phyloP scores from a whole-genome alignment of 2,797 vertebrate species.

The Cygnus olor region DNA sequence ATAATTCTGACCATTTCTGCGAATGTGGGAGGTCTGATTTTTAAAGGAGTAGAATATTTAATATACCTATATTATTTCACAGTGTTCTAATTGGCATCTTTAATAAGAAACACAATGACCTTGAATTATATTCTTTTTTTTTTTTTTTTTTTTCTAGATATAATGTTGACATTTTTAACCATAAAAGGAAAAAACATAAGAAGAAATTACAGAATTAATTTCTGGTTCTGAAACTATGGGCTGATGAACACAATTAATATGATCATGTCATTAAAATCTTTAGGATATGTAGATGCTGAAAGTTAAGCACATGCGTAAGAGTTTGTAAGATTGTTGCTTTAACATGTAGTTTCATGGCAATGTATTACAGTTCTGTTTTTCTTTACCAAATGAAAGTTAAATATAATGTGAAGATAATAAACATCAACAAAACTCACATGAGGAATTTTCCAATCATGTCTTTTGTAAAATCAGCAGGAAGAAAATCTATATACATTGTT shows the following conservation, averaged over 20 bases:
- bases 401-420: background rate
- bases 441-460: background rate
- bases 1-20: background rate
- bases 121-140: background rate
- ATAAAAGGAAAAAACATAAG: background rate
- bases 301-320: background rate
- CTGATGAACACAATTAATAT: background rate
- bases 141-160: background rate
- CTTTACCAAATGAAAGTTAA: background rate
- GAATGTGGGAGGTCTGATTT: background rate
- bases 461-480: background rate
- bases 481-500: background rate
- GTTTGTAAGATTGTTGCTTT: background rate
- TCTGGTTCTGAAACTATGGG: background rate
- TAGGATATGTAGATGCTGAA: background rate
- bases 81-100: accelerated
- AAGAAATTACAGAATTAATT: background rate
- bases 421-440: background rate
- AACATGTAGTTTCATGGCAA: background rate
- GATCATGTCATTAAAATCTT: background rate
- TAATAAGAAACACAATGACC: background rate
- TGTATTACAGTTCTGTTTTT: background rate
- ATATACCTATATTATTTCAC: background rate
- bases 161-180: background rate
- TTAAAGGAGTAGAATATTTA: background rate